Evolutionary conservation across 2,113 vertebrate genomes (phyloP).

Genomic region (Sebastes schlegelii): DNA sequence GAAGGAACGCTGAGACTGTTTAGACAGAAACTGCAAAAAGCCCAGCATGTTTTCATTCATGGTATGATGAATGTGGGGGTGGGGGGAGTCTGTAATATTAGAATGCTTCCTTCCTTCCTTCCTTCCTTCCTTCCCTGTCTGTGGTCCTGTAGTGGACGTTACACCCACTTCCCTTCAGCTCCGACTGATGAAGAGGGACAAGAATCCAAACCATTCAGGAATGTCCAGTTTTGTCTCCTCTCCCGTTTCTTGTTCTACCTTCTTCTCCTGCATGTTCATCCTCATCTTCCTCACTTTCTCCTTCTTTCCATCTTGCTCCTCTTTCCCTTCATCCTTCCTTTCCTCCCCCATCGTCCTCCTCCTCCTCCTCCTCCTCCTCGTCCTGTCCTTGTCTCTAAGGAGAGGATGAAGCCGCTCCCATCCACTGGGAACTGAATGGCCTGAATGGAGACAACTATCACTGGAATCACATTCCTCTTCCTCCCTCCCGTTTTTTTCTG

Average conservation of each 20-base stretch:
- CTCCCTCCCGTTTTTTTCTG: not conserved
- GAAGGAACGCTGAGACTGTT: slow-evolving; percentile 42
- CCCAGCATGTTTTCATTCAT: slow-evolving; percentile 66
- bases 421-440: slow-evolving; percentile 55
- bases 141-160: slow-evolving; percentile 49
- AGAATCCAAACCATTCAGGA: not conserved
- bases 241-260: too few relatives aligned
- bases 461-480: slow-evolving; percentile 1
- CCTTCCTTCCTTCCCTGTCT: slow-evolving; percentile 69
- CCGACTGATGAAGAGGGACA: not conserved
- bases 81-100: slow-evolving; percentile 55
- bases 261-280: not conserved
- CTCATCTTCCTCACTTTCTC: not conserved
- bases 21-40: slow-evolving; percentile 46
- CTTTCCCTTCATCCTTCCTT: not conserved
- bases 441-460: slow-evolving; percentile 51
- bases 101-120: slow-evolving; percentile 60
- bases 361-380: not conserved
- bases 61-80: slow-evolving; percentile 57
- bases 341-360: not conserved
- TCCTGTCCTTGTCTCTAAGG: slow-evolving; percentile 3
- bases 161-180: slow-evolving; percentile 65
- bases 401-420: slow-evolving; percentile 61
- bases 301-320: not conserved
- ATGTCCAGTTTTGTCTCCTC: slow-evolving; percentile 29